phyloP scores from a whole-genome alignment of 2,113 vertebrate species.

The Romanogobio albipinnatus region DNA sequence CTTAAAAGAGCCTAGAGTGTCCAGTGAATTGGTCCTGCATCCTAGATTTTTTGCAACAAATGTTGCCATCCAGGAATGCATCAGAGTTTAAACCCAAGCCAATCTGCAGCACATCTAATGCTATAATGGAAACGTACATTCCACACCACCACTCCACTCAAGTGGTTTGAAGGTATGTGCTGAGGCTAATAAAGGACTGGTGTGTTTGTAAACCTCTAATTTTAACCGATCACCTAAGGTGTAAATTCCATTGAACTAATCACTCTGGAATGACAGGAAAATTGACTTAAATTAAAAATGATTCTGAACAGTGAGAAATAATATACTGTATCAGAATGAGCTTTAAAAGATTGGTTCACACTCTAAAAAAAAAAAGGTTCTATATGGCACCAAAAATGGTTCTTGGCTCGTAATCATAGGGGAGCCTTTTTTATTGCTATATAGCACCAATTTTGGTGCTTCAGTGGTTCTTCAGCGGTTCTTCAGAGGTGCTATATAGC shows the following conservation, averaged over 20 bases:
- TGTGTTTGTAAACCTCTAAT: not conserved
- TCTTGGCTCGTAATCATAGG: no score
- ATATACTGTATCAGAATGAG: no score
- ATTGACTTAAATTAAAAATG: not conserved
- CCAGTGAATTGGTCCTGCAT: not conserved
- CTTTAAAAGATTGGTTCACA: no score
- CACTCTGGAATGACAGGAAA: not conserved
- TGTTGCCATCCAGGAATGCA: constrained; percentile 35
- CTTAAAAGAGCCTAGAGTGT: constrained; percentile 6
- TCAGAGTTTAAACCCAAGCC: constrained; percentile 45
- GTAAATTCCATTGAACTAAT: not conserved
- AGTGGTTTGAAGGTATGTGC: constrained; percentile 6
- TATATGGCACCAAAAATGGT: no score
- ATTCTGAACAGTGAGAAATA: no score
- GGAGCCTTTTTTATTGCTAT: no score
- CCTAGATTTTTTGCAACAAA: constrained; percentile 30
- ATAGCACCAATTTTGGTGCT: no score
- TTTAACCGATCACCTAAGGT: not conserved
- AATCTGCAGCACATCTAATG: constrained; percentile 39
- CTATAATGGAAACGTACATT: constrained; percentile 30
- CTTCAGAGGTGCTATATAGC: no score
- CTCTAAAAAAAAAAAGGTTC: no score
- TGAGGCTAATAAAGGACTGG: not conserved
- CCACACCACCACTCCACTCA: constrained; percentile 8
- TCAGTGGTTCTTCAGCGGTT: no score